These are phyloP conservation scores for Galendromus occidentalis DNA, from an alignment of 1,140 invertebrate species.

Conservation along the genomic window DNA sequence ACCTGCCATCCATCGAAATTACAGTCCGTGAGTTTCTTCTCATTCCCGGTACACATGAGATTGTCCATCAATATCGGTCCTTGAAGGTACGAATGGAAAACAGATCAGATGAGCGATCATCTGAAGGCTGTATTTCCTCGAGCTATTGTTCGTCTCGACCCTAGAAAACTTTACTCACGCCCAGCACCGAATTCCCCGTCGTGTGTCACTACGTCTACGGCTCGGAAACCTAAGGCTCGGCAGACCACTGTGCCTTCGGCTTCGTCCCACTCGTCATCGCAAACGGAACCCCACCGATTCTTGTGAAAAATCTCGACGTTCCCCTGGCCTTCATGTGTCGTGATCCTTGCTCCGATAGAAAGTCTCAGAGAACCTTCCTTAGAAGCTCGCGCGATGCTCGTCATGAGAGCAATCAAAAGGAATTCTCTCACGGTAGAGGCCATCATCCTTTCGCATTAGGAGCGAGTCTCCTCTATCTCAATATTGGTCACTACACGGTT, in stretches of 20 bases:
- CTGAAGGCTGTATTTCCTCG: no score
- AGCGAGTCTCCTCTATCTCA: no score
- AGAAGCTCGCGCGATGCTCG: not conserved
- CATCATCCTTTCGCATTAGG: no score
- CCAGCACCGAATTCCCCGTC: constrained; percentile 52
- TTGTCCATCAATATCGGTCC: constrained; percentile 74
- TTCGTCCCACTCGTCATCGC: constrained; percentile 77
- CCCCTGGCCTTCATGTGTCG: constrained; percentile 33
- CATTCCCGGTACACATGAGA: constrained; percentile 57
- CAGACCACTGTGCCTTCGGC: constrained; percentile 62
- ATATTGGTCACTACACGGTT: no score
- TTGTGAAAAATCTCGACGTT: constrained; percentile 70
- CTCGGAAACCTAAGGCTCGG: constrained; percentile 45
- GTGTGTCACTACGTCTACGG: constrained; percentile 37
- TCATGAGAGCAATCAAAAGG: no score
- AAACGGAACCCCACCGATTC: constrained; percentile 64
- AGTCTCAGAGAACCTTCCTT: not conserved
- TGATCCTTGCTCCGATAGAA: not conserved
- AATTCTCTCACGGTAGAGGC: no score
- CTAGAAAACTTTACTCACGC: no score
- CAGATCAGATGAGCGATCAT: no score
- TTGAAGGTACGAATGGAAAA: constrained; percentile 23
- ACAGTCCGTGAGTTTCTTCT: constrained; percentile 46
- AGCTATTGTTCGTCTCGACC: no score
- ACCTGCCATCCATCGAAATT: constrained; percentile 55